Evolutionary conservation across 1,140 invertebrate genomes (phyloP), one percentile per base, ranked within the genome.

Genomic region (Hylyphantes graminicola): DNA sequence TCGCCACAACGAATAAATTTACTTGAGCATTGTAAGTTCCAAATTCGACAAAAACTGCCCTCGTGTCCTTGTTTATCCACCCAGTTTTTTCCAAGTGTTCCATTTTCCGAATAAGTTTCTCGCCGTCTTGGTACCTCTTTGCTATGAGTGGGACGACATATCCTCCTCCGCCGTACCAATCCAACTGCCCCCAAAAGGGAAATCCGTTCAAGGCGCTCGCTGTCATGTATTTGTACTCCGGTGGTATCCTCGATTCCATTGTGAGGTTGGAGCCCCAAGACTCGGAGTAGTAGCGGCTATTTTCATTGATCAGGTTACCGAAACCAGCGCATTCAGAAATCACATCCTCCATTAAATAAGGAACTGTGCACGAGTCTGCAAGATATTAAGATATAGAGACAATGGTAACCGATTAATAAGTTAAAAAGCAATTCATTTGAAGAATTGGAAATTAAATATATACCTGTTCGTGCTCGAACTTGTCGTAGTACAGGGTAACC

Each of bases 1-100:
- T 91, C 7, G 87, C 87, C 0, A 91, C 89, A n/a, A 88, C 89
- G 85, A 92, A 92, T 15, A 92, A 86, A 86, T 92, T 90, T 19
- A 89, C 87, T 77, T 91, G 89, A 2, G 91, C 89, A 87, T 93
- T 93, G 87, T 92, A 92, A 13, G 90, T 88, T 7, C 91, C 91
- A 85, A 92, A 91, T 86, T 93, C 92, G 7, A 92, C 87, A 81
- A 92, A 90, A 19, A 93, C 88, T 5, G 91, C 92, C 81, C 92
- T 87, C 0, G 92, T 92, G 61, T 90, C 88, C 73, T 88, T 86
- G 79, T 92, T 91, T 11, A 92, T 90, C 92, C 92, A 92, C 10
- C 87, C 77, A 74, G 90, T 87, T 0, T 86, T 70, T 77, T 90
- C 79, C 48, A 92, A 87, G 21, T 87, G 54, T 6, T 87, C 65